Evolutionary conservation across 2,113 vertebrate genomes (phyloP), one percentile per base, ranked within the genome.

Genomic region (Clarias macrocephalus): DNA sequence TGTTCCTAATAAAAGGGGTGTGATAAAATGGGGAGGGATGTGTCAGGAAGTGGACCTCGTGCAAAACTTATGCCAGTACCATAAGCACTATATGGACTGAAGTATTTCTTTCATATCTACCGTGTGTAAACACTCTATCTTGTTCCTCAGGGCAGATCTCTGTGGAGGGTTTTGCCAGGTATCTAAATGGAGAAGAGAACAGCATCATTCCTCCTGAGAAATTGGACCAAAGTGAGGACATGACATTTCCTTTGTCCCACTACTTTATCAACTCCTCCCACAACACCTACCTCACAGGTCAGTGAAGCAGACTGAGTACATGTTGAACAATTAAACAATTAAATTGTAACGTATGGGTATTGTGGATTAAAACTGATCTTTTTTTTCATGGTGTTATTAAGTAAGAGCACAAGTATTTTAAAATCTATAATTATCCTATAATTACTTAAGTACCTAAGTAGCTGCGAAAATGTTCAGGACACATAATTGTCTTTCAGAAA

Each of bases 181-280:
- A 99, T 85, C 95, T 99, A 88, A 97, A 92, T 0, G 96, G 97
- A 59, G 98, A 98, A 88, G 98, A 99, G 93, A 99, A 99, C n/a
- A 96, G 96, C 42, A 97, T 99, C 0, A 97, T 99, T 76, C 97
- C 97, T 15, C 97, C 96, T 10, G 98, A 99, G 94, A 99, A 99
- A 95, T 94, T 99, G 96, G 98, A 99, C 95, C 95, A 97, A 95
- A 99, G 97, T 88, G 98, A 99, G 94, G 98, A 99, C 91, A 99
- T 99, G 98, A 97, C 97, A 88, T 94, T 97, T 88, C 98, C 98
- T 19, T 95, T 99, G 76, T 97, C 98, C 88, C 97, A 99, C 92
- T 99, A 99, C 90, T 99, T 99, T 94, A 99, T 99, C 93, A 99
- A 99, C 93, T 99, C 98, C 86, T 99, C 98, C 9, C 98, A 99